Conservation (phyloP, 2,888 invertebrate species). For the Apodemia duryi region DNA sequence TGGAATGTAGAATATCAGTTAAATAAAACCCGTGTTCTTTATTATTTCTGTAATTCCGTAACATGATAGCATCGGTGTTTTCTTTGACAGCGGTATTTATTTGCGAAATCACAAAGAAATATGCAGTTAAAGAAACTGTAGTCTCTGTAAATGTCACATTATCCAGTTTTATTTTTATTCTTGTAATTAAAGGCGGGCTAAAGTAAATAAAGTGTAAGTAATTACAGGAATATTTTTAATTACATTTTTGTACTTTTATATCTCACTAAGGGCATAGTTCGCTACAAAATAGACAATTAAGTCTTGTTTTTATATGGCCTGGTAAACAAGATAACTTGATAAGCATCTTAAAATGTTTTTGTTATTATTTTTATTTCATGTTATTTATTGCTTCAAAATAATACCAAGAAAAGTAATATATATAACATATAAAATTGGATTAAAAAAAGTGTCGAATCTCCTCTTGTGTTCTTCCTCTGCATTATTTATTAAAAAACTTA, state of each 20-base stretch:
- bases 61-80: conserved; percentile 24
- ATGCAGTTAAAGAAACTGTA: conserved; percentile 24
- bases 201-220: background rate
- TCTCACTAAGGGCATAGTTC: background rate
- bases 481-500: too few species aligned
- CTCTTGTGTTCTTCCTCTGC: too few species aligned
- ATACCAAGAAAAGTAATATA: too few species aligned
- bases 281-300: background rate
- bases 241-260: background rate
- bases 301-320: background rate
- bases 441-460: too few species aligned
- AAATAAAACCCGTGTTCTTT: conserved; percentile 39
- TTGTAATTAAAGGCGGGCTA: conserved; percentile 15
- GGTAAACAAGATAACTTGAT: background rate
- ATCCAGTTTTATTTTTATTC: conserved; percentile 26
- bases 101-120: conserved; percentile 25
- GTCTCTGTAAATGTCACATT: background rate
- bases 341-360: background rate
- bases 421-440: too few species aligned
- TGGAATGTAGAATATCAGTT: conserved; percentile 51
- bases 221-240: background rate
- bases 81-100: conserved; percentile 30
- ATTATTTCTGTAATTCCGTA: conserved; percentile 43
- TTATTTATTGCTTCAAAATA: too few species aligned
- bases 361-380: too few species aligned